Conservation (phyloP, 2,113 vertebrate species). For the Melanerpes aurifrons region DNA sequence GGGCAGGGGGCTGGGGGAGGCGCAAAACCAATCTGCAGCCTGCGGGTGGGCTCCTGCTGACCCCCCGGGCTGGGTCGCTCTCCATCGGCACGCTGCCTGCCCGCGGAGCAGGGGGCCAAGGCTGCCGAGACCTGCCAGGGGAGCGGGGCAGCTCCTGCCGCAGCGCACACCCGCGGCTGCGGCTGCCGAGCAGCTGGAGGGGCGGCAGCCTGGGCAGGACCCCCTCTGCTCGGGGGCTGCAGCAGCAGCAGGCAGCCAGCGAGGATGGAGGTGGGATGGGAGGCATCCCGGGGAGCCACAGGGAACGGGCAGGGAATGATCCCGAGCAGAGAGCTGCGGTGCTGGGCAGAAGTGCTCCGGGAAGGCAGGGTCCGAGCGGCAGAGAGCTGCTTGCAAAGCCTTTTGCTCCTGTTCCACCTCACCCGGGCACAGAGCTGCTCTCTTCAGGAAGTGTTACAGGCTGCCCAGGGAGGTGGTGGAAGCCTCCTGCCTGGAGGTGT, state of each 20-base stretch:
- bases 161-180: not conserved
- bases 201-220: fast-evolving
- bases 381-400: constrained; percentile 16
- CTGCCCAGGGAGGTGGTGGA: no score
- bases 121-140: not conserved
- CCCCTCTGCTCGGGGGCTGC: not conserved
- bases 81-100: not conserved
- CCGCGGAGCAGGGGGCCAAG: not conserved
- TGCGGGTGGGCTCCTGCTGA: not conserved
- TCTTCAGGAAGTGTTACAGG: not conserved
- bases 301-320: not conserved
- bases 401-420: constrained; percentile 14
- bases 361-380: not conserved
- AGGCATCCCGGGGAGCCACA: not conserved
- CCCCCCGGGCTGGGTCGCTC: not conserved
- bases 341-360: not conserved
- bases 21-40: not conserved
- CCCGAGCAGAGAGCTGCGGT: not conserved
- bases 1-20: not conserved
- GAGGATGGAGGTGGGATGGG: not conserved
- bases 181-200: not conserved
- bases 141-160: not conserved
- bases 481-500: no score
- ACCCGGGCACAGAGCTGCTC: not conserved
- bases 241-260: not conserved